Conservation (phyloP, 2,888 invertebrate genomes). For the Eledone cirrhosa region DNA sequence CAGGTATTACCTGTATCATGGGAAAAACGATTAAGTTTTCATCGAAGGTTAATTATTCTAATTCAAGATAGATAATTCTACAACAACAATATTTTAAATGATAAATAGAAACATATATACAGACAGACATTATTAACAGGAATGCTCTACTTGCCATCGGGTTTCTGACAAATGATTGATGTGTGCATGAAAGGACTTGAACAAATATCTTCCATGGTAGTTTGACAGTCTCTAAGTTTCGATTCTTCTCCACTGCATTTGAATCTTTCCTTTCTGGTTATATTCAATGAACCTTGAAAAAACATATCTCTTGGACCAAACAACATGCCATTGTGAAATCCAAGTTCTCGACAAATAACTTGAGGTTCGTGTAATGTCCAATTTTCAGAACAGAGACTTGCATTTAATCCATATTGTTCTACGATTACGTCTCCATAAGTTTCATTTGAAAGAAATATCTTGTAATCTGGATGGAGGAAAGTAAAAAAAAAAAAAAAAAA, state of each 20-base stretch:
- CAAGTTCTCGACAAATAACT: conserved; percentile 46
- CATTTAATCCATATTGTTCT: conserved; percentile 74
- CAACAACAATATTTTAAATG: no score
- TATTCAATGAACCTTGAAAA: background rate
- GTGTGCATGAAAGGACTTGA: background rate
- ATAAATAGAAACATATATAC: background rate
- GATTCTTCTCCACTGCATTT: background rate
- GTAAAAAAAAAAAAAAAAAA: no score
- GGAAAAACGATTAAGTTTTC: no score
- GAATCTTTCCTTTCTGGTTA: background rate
- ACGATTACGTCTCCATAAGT: background rate
- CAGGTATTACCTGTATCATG: no score
- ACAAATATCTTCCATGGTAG: background rate
- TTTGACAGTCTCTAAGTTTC: background rate
- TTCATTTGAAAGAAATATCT: conserved; percentile 4
- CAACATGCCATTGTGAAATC: conserved; percentile 42
- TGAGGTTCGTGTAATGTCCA: conserved; percentile 66
- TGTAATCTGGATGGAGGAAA: background rate
- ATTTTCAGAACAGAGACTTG: conserved; percentile 78
- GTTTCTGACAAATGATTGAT: background rate
- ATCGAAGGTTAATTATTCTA: no score
- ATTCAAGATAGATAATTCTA: no score
- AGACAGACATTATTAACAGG: background rate
- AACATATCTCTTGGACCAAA: background rate
- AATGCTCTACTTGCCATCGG: background rate